Base-by-base conservation (phyloP, 2,888 invertebrate genomes). In the Drosophila engyochracea region DNA sequence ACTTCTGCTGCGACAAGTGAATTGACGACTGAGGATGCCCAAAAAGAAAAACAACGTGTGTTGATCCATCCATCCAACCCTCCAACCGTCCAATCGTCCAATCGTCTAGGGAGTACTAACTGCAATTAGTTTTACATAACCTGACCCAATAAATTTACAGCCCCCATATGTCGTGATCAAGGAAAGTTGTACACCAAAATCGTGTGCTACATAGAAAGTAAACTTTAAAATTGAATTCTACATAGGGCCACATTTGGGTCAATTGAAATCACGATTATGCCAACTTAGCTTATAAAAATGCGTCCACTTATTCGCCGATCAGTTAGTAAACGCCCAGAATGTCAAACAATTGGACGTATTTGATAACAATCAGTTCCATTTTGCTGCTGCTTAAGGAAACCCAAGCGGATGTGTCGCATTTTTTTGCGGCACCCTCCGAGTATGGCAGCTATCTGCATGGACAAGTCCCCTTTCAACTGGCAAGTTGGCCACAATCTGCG, bases 381-480 rank as follows among this genome's bases (percentile, higher is more conserved):
- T 28, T 64, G 35, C 41, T 58, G 16, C 35, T 61, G 33, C 53
- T 73, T 2, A 12, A 22, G 0, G 10, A 39, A 0, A 14, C 54
- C 59, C 44, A 3, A 0, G 86, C 86, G 52, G 92, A 92, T 81
- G 84, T 91, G 30, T 74, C 92, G 3, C 92, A 92, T 52, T 89
- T 85, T 19, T 91, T 91, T 68, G 67, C 85, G 0, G 74, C 85
- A 1, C 85, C 91, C 30, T 53, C 81, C 0, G 90, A 92, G 1
- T 82, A 86, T 4, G 79, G 79, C 7, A 87, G 81, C 61, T 91
- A 82, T 68, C 71, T 87, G 19, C 81, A 83, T 47, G 86, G 81
- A 0, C 82, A 76, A 37, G 53, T 55, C 37, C 83, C 85, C 3
- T 85, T 79, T 52, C 86, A 86, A 57, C 14, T 86, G 63, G 67